Evolutionary conservation across 2,797 vertebrate genomes (phyloP).

Genomic region (Microctenopoma stevenorrisi): DNA sequence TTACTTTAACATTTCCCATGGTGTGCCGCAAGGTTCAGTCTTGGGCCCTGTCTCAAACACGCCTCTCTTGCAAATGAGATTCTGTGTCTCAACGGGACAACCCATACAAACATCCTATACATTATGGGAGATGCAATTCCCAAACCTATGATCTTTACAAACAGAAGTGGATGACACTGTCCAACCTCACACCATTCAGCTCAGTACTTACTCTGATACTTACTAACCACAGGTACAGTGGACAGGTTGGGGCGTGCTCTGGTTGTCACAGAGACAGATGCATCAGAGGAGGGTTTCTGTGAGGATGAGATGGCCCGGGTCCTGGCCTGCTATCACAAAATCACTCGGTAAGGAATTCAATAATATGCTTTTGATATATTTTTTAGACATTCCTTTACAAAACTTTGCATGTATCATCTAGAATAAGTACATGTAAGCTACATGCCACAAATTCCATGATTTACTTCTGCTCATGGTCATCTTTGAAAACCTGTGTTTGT

Average conservation of each 20-base stretch:
- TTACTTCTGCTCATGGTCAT: not conserved
- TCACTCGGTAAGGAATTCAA: conserved; percentile 74
- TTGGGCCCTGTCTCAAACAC: too few relatives aligned
- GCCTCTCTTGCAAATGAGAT: too few relatives aligned
- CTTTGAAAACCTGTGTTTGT: not conserved
- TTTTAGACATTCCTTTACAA: not conserved
- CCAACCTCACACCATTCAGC: not conserved
- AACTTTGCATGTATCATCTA: not conserved
- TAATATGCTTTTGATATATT: not conserved
- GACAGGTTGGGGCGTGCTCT: conserved; percentile 83
- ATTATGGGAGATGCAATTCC: too few relatives aligned
- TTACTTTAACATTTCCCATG: too few relatives aligned
- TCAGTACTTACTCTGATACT: not conserved
- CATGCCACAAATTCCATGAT: not conserved
- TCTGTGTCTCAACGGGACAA: too few relatives aligned
- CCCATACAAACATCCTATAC: too few relatives aligned
- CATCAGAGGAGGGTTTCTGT: conserved; percentile 59
- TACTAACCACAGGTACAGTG: conserved; percentile 75
- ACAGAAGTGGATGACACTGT: too few relatives aligned
- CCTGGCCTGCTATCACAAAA: conserved; percentile 80
- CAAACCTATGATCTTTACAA: too few relatives aligned
- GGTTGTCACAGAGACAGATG: conserved; percentile 68
- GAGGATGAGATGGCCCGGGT: conserved; percentile 71
- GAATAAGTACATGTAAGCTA: conserved; percentile 4
- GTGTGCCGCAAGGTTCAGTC: too few relatives aligned